Percentiles rank a stretch among this genome's conserved stretches.
phyloP scores from a whole-genome alignment of 30 jellyfish, hydroid and myxozoan genomes.

The Catostylus mosaicus region DNA sequence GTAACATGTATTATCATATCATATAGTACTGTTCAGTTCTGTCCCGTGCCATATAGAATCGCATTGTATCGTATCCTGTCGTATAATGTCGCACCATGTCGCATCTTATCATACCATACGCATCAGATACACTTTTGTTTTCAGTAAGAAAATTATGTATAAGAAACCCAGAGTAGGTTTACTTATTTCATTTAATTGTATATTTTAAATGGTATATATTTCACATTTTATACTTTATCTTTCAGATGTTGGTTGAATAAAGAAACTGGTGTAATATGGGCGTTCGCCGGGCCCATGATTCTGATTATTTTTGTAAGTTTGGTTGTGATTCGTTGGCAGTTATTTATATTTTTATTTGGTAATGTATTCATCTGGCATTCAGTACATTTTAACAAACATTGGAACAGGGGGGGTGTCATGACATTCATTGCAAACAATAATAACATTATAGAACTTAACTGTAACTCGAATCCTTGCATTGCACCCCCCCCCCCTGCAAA shows the following conservation, averaged over 20 bases:
- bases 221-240: not conserved
- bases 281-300: slow-evolving; percentile 67
- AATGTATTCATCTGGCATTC: too few relatives aligned
- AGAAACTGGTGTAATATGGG: slow-evolving; percentile 72
- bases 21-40: not conserved
- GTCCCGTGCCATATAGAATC: not conserved
- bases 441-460: too few relatives aligned
- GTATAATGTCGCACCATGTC: not conserved
- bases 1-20: too few relatives aligned
- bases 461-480: too few relatives aligned
- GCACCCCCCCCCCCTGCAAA: too few relatives aligned
- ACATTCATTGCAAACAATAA: too few relatives aligned
- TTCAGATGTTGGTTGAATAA: slow-evolving; percentile 67
- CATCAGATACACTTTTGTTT: not conserved
- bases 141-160: not conserved
- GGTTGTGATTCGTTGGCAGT: too few relatives aligned
- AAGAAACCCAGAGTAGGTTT: not conserved
- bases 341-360: too few relatives aligned
- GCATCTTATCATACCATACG: not conserved
- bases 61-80: not conserved
- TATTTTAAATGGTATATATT: not conserved
- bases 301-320: slow-evolving; percentile 49
- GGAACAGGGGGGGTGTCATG: too few relatives aligned
- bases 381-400: too few relatives aligned
- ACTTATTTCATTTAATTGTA: not conserved